Conservation (phyloP, 1,140 invertebrate genomes). For the Eumeta japonica region DNA sequence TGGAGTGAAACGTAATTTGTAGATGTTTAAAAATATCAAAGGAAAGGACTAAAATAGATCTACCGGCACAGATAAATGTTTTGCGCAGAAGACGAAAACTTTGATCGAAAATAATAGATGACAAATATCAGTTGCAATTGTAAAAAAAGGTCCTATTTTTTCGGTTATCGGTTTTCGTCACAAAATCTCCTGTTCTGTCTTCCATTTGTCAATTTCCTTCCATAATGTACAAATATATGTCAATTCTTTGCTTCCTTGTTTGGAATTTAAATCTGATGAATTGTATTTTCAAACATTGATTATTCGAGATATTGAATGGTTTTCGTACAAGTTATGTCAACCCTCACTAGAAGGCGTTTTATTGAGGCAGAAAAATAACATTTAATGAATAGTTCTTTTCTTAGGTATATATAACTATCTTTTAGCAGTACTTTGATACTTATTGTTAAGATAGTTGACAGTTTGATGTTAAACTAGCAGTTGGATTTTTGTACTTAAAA, state of each 20-base stretch:
- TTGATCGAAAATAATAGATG: background rate
- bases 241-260: constrained; percentile 44
- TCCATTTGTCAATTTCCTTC: constrained; percentile 54
- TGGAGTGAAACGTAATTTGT: constrained; percentile 3
- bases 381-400: background rate
- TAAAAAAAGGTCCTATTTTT: background rate
- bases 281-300: background rate
- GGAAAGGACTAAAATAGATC: no score
- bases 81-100: constrained; percentile 6
- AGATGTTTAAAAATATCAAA: no score
- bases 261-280: constrained; percentile 9
- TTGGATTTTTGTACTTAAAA: no score
- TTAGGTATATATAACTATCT: constrained; percentile 9
- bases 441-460: no score
- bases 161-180: constrained; percentile 9
- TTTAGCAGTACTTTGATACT: no score
- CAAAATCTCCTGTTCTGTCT: constrained; percentile 36
- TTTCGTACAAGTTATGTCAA: background rate
- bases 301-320: background rate
- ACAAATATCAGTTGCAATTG: background rate
- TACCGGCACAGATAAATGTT: constrained; percentile 7
- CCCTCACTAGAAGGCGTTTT: background rate
- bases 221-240: constrained; percentile 50
- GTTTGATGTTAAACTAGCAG: no score
- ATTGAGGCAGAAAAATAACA: background rate